A percentile compares a stretch with the other conserved stretches of the same genome.
phyloP scores from a whole-genome alignment of 2,888 invertebrate genomes.

The Charanyca ferruginea region DNA sequence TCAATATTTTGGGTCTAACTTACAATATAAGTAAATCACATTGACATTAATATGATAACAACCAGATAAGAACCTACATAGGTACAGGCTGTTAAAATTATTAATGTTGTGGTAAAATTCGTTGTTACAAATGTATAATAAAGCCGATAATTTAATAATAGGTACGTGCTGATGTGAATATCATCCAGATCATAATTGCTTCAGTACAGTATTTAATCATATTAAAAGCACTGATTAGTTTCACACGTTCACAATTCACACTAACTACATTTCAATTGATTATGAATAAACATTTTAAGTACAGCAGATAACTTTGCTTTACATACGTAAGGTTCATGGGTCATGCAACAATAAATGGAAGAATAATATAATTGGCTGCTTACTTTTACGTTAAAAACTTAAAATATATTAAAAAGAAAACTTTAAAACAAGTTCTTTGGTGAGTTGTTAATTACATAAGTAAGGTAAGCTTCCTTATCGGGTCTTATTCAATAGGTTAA shows the following conservation, averaged over 20 bases:
- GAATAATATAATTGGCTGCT: no score
- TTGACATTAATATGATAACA: not conserved
- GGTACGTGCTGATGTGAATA: conserved; percentile 14
- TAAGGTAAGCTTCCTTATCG: conserved; percentile 38
- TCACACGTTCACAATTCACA: conserved; percentile 1
- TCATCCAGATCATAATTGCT: conserved; percentile 22
- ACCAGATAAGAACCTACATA: no score
- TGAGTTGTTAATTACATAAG: conserved; percentile 15
- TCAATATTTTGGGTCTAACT: not conserved
- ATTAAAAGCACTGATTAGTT: conserved; percentile 5
- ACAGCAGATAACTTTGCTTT: not conserved
- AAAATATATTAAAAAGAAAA: conserved; percentile 1
- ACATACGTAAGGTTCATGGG: not conserved
- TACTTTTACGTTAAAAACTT: no score
- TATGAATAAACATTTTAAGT: not conserved
- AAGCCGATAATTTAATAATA: conserved; percentile 27
- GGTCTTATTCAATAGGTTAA: conserved; percentile 60
- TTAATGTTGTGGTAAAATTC: conserved; percentile 2
- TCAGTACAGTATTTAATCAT: conserved; percentile 12
- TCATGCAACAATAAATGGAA: not conserved
- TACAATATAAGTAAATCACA: not conserved
- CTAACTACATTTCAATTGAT: not conserved
- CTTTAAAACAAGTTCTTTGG: conserved; percentile 14
- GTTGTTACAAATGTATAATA: conserved; percentile 11
- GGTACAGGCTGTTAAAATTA: not conserved